Percentiles rank a stretch among this genome's conserved stretches.
phyloP scores from a whole-genome alignment of 2,113 vertebrate genomes.

The Scomber scombrus region DNA sequence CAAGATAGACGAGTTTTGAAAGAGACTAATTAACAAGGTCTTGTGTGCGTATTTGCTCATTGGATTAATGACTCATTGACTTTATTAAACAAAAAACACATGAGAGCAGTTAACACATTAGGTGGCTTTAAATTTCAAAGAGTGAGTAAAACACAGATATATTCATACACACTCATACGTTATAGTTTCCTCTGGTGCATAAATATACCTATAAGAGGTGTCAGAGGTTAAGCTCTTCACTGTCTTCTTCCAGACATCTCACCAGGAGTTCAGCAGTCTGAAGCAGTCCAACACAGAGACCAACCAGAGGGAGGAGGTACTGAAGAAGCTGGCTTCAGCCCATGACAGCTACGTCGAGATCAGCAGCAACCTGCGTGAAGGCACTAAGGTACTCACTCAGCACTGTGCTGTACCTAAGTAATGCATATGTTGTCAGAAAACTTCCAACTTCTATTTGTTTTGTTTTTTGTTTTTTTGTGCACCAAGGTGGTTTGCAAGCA shows the following conservation, averaged over 20 bases:
- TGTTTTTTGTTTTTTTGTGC: not conserved
- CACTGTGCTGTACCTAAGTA: constrained; percentile 14
- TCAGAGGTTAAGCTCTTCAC: not conserved
- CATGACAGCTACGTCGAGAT: constrained; percentile 98
- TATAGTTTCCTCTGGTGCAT: not conserved
- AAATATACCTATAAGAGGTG: not conserved
- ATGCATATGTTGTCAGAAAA: constrained; percentile 45
- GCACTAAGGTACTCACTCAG: constrained; percentile 91
- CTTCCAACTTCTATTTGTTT: not conserved
- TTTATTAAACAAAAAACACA: not conserved
- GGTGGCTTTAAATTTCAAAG: not conserved
- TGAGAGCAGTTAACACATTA: not conserved
- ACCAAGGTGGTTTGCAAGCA: constrained; percentile 30
- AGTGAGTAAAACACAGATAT: not conserved
- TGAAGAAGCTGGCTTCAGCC: constrained; percentile 96
- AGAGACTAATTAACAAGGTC: not conserved
- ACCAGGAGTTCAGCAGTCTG: constrained; percentile 97
- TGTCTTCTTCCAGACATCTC: constrained; percentile 84
- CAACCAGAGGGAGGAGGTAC: constrained; percentile 94
- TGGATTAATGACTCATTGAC: not conserved
- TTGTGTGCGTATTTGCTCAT: not conserved
- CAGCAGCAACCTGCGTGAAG: constrained; percentile 93
- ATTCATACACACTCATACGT: too few relatives aligned
- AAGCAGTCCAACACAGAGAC: constrained; percentile 96
- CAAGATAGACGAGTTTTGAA: not conserved